Percentiles rank a stretch among this genome's conserved stretches.
Evolutionary conservation across 2,888 invertebrate genomes (phyloP).

Genomic region (Acanthosepion esculentum): DNA sequence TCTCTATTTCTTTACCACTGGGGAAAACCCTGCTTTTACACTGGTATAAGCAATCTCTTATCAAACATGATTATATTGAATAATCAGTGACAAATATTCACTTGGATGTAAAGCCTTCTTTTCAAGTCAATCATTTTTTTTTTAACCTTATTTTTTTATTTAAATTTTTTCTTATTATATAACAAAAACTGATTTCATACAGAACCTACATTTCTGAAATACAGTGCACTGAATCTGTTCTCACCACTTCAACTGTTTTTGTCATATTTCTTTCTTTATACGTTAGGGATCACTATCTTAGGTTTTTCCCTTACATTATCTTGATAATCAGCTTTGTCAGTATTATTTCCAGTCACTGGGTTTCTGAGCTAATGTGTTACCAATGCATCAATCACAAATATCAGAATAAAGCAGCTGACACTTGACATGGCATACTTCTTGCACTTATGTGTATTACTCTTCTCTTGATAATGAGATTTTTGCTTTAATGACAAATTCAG

Average conservation of each 20-base stretch:
- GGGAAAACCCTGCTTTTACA: background rate
- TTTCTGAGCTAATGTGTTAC: background rate
- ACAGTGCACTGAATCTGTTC: background rate
- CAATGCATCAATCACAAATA: background rate
- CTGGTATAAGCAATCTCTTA: background rate
- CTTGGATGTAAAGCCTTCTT: background rate
- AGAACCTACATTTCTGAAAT: background rate
- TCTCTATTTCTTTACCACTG: constrained; percentile 4
- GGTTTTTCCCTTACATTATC: background rate
- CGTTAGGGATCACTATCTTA: background rate
- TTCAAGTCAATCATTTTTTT: background rate
- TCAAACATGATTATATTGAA: background rate
- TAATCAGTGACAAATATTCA: background rate
- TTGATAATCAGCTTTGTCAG: background rate
- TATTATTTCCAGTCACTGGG: background rate
- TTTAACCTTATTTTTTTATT: background rate
- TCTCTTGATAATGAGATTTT: background rate
- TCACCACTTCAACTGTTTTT: background rate
- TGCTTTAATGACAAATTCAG: background rate
- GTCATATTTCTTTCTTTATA: background rate
- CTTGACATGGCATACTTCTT: background rate
- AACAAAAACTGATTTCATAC: background rate
- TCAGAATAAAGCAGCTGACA: background rate
- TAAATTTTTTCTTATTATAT: background rate
- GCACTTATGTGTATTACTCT: background rate